Conservation (phyloP, 2,888 invertebrate species). For the Parnassius orleans region DNA sequence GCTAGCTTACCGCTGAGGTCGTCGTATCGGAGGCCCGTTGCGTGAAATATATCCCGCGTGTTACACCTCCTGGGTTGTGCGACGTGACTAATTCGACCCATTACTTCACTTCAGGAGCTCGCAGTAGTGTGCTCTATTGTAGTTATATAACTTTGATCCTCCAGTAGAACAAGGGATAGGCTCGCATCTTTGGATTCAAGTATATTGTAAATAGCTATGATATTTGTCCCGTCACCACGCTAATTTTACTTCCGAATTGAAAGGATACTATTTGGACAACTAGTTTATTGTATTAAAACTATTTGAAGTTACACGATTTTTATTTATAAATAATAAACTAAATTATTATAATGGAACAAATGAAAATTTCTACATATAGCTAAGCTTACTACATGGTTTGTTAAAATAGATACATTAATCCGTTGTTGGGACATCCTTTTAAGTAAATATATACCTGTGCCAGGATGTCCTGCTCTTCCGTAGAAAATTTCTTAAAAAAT, state of each 20-base stretch:
- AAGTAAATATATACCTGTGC: too few species aligned
- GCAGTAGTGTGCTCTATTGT: conserved; percentile 1
- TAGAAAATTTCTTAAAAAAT: too few species aligned
- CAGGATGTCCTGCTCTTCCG: too few species aligned
- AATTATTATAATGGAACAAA: too few species aligned
- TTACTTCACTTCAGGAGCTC: conserved; percentile 14
- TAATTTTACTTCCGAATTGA: conserved; percentile 1
- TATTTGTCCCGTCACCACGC: background rate
- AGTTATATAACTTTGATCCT: background rate
- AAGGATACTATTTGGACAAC: background rate
- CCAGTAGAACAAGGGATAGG: background rate
- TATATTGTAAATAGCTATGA: background rate
- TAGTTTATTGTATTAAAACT: too few species aligned
- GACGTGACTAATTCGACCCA: conserved; percentile 20
- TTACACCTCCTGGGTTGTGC: conserved; percentile 9
- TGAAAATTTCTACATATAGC: too few species aligned
- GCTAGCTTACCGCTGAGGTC: conserved; percentile 28
- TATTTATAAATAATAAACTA: too few species aligned
- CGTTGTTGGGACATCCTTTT: too few species aligned
- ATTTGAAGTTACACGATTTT: too few species aligned
- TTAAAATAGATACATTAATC: too few species aligned
- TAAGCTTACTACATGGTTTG: too few species aligned
- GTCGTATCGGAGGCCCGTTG: conserved; percentile 15
- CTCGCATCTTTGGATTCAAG: background rate
- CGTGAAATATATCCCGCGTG: conserved; percentile 33